Base-by-base conservation (phyloP, 2,888 invertebrate genomes). In the Zygogramma bicolorata region DNA sequence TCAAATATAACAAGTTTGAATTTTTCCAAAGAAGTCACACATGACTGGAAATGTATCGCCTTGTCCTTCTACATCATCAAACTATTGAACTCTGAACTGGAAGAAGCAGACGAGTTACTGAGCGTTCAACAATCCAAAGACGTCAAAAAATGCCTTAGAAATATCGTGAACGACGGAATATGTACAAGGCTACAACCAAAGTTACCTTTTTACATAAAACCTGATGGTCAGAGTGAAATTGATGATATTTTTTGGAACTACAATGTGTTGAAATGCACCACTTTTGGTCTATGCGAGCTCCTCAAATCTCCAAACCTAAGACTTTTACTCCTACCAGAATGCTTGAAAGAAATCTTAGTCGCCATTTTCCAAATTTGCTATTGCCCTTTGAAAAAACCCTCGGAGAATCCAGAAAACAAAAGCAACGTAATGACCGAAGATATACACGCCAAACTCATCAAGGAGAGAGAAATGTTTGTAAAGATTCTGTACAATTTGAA, bases 361-460 rank as follows among this genome's bases (percentile, higher is more conserved):
- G 91, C 90, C 2, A 85, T 94, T 29, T 90, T 94, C 79, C 94
- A 94, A 85, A 86, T 95, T 61, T 88, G 91, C 27, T 91, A 91
- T 88, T 92, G 92, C 40, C 92, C 92, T 6, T 82, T 93, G 34
- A 90, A 89, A 90, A 92, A 86, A 91, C 93, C 68, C 86, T 77
- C 77, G 71, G 71, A 78, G 2, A n/a, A 22, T n/a, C n/a, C 53
- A 3, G 82, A 84, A 68, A 87, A 53, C 58, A 65, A 77, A 83
- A 46, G 38, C 40, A 88, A 90, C 84, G 80, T 81, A 60, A 92
- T 93, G 91, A 90, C 92, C 0, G 78, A 86, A 78, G 89, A 90
- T 75, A 85, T 90, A 75, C 91, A 90, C 85, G 81, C 87, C 1
- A 86, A 87, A 77, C 84, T 93, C 8, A 84, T 82, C 78, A 75